Percentiles rank a stretch among this genome's conserved stretches.
Evolutionary conservation across 2,797 vertebrate species (phyloP).

Genomic region (Hapalemur alaotrensis): DNA sequence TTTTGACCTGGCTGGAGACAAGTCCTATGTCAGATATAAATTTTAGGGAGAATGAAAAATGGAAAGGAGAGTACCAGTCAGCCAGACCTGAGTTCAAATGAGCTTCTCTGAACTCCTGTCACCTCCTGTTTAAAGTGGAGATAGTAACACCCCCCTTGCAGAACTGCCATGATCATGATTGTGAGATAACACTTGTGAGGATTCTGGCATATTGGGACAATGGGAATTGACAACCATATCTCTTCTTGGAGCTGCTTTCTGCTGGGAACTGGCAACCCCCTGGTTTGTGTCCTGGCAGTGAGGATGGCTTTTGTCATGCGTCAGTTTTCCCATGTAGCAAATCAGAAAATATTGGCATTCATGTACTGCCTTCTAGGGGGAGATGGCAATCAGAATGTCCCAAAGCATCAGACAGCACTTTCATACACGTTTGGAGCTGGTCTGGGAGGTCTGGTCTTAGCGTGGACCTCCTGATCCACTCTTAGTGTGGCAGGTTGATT

Average conservation of each 20-base stretch:
- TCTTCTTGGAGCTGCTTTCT: not conserved
- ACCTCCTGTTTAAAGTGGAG: not conserved
- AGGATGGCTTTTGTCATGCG: not conserved
- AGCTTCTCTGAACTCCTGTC: not conserved
- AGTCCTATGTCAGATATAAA: not conserved
- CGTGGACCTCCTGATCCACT: not conserved
- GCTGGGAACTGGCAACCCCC: not conserved
- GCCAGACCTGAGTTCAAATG: not conserved
- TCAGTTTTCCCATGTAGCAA: not conserved
- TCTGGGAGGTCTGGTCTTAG: not conserved
- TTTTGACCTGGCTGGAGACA: not conserved
- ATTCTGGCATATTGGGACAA: not conserved
- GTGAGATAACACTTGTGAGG: not conserved
- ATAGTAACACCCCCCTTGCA: not conserved
- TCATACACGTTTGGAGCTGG: not conserved
- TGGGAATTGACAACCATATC: not conserved
- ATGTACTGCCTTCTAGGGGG: not conserved
- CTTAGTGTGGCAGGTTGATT: not conserved
- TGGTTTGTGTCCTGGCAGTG: not conserved
- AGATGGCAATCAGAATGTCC: not conserved
- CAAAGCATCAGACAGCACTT: not conserved
- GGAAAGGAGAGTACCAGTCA: not conserved
- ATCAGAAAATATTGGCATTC: not conserved
- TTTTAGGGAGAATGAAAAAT: not conserved
- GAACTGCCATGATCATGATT: not conserved